Conservation (phyloP, 2,113 vertebrate species). For the Prietella phreatophila region DNA sequence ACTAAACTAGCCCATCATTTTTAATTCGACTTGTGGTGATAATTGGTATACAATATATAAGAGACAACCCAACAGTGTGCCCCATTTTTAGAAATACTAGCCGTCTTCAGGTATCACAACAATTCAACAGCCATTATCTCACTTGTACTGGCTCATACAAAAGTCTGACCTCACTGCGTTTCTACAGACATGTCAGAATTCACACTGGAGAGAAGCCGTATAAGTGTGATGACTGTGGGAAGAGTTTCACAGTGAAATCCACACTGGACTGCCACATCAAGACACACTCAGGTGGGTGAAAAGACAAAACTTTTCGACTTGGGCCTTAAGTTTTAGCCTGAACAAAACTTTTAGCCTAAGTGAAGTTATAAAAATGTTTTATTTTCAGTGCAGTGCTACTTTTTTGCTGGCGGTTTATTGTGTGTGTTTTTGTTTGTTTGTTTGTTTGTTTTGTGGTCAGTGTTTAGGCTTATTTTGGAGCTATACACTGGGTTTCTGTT, state of each 20-base stretch:
- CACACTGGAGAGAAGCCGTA: conserved; percentile 90
- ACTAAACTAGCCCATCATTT: background rate
- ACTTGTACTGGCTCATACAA: background rate
- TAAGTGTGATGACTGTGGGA: conserved; percentile 89
- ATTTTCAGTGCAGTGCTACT: background rate
- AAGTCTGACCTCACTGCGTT: background rate
- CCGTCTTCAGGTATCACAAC: background rate
- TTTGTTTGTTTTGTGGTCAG: background rate
- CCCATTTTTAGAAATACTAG: background rate
- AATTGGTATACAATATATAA: background rate
- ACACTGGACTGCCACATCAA: conserved; percentile 91
- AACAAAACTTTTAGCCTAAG: background rate
- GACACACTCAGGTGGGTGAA: conserved; percentile 80
- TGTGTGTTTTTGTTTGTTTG: too few species aligned
- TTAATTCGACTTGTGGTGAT: background rate
- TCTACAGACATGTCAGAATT: conserved; percentile 83
- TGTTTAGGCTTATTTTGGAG: background rate
- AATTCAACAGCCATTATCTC: background rate
- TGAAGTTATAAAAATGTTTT: background rate
- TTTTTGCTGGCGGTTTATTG: background rate
- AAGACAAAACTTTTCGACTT: background rate
- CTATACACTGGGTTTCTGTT: background rate
- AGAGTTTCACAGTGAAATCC: conserved; percentile 92
- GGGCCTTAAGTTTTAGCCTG: background rate
- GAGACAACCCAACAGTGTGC: background rate